phyloP scores from a whole-genome alignment of 2,888 invertebrate species.

The Epirrhoe alternata region DNA sequence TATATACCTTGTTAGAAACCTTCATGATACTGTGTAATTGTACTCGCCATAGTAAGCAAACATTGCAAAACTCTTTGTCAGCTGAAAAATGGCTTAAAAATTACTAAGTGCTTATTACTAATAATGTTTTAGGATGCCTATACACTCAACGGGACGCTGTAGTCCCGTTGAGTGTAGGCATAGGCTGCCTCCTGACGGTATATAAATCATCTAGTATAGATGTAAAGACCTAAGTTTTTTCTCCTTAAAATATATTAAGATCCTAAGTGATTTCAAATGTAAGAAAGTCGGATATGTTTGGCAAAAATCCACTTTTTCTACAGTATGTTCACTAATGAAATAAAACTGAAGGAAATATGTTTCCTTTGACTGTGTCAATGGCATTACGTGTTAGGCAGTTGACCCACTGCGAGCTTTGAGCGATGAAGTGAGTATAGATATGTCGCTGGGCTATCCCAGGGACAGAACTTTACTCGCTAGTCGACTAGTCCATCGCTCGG shows the following conservation, averaged over 20 bases:
- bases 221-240: neutral
- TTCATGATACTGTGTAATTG: neutral
- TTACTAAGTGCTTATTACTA: too few relatives aligned
- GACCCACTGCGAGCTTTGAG: too few relatives aligned
- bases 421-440: too few relatives aligned
- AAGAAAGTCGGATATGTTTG: neutral
- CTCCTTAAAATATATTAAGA: neutral
- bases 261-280: neutral
- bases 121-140: too few relatives aligned
- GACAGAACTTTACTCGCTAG: too few relatives aligned
- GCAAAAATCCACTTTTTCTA: neutral
- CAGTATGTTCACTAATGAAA: neutral
- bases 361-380: slow-evolving; percentile 11
- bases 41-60: neutral
- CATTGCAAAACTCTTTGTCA: neutral
- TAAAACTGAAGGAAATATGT: neutral
- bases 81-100: too few relatives aligned
- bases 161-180: too few relatives aligned
- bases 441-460: too few relatives aligned
- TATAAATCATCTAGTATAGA: too few relatives aligned
- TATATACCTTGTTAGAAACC: slow-evolving; percentile 7
- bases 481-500: too few relatives aligned
- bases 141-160: too few relatives aligned
- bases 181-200: too few relatives aligned
- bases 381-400: slow-evolving; percentile 14